phyloP scores from a whole-genome alignment of 2,113 vertebrate species.

The Ploceus nigricollis region DNA sequence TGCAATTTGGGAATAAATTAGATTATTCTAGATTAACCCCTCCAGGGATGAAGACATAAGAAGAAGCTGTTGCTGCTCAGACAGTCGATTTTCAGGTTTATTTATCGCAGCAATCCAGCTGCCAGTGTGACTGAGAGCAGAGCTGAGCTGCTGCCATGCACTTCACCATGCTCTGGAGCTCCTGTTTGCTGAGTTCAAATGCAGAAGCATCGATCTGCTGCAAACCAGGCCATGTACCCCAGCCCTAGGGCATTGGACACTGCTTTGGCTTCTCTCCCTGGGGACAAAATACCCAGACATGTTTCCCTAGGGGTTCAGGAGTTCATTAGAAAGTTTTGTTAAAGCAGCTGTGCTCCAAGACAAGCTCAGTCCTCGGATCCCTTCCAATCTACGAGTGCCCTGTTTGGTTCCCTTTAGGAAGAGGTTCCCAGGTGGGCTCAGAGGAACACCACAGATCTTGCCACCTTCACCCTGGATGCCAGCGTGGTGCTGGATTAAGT shows the following conservation, averaged over 20 bases:
- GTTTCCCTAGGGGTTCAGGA: neutral
- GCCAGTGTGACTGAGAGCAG: neutral
- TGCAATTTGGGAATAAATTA: conserved; percentile 33
- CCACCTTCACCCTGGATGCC: neutral
- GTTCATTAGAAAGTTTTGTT: neutral
- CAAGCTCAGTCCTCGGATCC: neutral
- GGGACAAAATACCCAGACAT: accelerated
- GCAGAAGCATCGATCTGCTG: neutral
- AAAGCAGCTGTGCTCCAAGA: neutral
- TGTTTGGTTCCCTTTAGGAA: neutral
- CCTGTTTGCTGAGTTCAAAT: neutral
- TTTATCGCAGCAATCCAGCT: neutral
- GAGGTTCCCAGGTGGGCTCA: neutral
- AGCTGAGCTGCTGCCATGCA: neutral
- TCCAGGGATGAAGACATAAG: neutral
- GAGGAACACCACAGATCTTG: neutral
- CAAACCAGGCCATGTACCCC: neutral
- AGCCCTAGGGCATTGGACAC: accelerated
- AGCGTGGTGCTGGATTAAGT: accelerated
- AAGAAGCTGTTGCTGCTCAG: neutral
- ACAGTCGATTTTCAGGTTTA: conserved; percentile 19
- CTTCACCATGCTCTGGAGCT: neutral
- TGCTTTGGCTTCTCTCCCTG: neutral
- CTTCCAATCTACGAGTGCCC: accelerated
- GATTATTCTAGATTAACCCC: conserved; percentile 41